Conservation (phyloP, 2,113 vertebrate genomes). For the Pavo muticus region DNA sequence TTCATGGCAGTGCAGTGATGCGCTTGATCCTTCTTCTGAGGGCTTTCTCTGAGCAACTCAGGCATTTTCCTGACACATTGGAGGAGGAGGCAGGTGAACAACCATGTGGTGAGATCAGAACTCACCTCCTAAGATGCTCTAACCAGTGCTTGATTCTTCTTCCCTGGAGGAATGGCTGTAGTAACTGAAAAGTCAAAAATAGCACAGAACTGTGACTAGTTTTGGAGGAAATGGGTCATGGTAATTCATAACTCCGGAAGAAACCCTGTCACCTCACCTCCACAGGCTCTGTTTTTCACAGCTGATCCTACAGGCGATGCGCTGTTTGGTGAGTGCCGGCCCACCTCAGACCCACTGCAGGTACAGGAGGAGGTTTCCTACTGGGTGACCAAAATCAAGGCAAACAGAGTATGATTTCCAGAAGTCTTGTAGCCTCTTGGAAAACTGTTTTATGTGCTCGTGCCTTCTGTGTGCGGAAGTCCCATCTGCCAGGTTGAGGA, state of each 20-base stretch:
- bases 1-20: background rate
- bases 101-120: background rate
- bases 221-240: background rate
- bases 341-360: accelerated
- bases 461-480: background rate
- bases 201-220: background rate
- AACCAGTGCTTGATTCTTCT: background rate
- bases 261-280: background rate
- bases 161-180: background rate
- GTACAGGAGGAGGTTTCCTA: background rate
- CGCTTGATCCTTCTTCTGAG: background rate
- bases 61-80: background rate
- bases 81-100: background rate
- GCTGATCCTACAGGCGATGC: background rate
- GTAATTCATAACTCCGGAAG: background rate
- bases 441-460: background rate
- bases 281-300: background rate
- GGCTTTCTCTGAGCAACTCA: background rate
- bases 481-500: accelerated
- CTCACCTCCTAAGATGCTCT: background rate
- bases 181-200: background rate
- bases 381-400: background rate
- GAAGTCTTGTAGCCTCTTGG: background rate
- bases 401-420: background rate
- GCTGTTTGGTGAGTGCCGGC: background rate